Percentiles rank a stretch among this genome's conserved stretches.
Evolutionary conservation across 2,113 vertebrate genomes (phyloP).

Genomic region (Alligator sinensis): DNA sequence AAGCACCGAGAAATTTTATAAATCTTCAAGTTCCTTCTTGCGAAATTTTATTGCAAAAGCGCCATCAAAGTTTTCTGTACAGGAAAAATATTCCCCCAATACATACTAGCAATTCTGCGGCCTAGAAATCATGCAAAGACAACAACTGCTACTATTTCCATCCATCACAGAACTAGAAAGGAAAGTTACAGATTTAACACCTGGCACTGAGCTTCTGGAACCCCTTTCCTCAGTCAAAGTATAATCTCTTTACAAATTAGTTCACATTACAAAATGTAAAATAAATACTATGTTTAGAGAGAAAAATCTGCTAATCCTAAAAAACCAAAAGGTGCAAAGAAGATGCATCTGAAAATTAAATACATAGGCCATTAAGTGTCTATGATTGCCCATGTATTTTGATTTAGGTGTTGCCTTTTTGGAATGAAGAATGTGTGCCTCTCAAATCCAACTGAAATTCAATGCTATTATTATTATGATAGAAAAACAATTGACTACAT

Average conservation of each 20-base stretch:
- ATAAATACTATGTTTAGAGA: background rate
- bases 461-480: background rate
- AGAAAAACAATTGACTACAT: slow-evolving; percentile 29
- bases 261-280: background rate
- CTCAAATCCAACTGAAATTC: slow-evolving; percentile 31
- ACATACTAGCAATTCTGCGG: background rate
- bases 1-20: slow-evolving; percentile 4
- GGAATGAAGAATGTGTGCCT: background rate
- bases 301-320: background rate
- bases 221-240: background rate
- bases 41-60: background rate
- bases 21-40: background rate
- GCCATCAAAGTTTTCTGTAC: slow-evolving; percentile 12
- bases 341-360: slow-evolving; percentile 32
- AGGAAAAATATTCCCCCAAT: background rate
- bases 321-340: background rate
- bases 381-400: slow-evolving; percentile 9
- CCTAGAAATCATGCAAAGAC: background rate
- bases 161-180: background rate
- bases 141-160: background rate
- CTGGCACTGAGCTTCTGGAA: background rate
- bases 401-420: slow-evolving; percentile 27
- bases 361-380: background rate
- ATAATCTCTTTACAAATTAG: background rate
- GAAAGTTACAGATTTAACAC: background rate